phyloP scores from a whole-genome alignment of 2,888 invertebrate species.

The Eupithecia subumbrata region DNA sequence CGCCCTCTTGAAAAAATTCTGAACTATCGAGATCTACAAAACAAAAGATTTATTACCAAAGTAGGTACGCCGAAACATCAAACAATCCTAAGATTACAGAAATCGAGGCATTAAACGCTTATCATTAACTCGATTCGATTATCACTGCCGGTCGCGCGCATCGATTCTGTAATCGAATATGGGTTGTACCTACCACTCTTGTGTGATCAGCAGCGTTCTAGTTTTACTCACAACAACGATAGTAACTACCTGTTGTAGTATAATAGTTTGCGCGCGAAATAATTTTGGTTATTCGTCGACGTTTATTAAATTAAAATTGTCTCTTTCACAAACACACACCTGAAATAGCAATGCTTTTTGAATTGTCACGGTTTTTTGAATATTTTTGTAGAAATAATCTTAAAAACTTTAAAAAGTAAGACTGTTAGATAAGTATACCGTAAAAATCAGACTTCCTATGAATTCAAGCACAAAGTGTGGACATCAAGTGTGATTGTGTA shows the following conservation, averaged over 20 bases:
- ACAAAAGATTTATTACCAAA: not conserved
- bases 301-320: not conserved
- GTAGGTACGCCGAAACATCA: not conserved
- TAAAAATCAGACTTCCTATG: too few relatives aligned
- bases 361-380: too few relatives aligned
- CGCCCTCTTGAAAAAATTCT: too few relatives aligned
- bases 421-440: too few relatives aligned
- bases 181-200: not conserved
- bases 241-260: not conserved
- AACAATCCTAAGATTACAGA: not conserved
- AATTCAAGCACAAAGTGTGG: too few relatives aligned
- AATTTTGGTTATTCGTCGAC: not conserved
- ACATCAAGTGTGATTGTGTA: too few relatives aligned
- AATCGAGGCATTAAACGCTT: conserved; percentile 18
- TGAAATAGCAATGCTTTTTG: too few relatives aligned
- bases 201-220: not conserved
- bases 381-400: too few relatives aligned
- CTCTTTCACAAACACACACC: too few relatives aligned
- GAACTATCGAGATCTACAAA: not conserved
- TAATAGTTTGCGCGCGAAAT: not conserved
- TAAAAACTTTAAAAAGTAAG: too few relatives aligned
- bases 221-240: not conserved
- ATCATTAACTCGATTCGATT: conserved; percentile 39
- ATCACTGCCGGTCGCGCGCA: conserved; percentile 41
- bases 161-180: conserved; percentile 40